phyloP scores from a whole-genome alignment of 2,113 vertebrate genomes.

The Paradoxurus hermaphroditus region DNA sequence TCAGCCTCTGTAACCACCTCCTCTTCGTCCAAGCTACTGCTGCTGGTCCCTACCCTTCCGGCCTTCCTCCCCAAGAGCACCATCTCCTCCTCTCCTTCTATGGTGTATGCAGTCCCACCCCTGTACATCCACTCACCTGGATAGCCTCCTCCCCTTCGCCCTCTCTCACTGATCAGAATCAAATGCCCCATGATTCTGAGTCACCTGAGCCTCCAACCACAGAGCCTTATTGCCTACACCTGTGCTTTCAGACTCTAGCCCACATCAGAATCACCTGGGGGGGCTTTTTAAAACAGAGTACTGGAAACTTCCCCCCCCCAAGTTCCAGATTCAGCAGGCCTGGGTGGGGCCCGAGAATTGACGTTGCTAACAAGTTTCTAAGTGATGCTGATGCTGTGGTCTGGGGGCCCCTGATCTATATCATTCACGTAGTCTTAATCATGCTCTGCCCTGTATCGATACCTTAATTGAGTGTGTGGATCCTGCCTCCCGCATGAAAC shows the following conservation, averaged over 20 bases:
- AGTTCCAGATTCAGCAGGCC: not conserved
- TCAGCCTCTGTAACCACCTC: not conserved
- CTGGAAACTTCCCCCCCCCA: too few relatives aligned
- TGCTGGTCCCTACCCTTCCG: not conserved
- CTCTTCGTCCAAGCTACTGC: too few relatives aligned
- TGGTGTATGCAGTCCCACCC: too few relatives aligned
- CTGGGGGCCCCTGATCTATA: not conserved
- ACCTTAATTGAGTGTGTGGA: not conserved
- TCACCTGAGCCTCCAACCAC: not conserved
- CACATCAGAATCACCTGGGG: not conserved
- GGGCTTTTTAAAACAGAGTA: not conserved
- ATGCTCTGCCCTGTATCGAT: not conserved
- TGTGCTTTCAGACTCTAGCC: not conserved
- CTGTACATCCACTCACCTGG: too few relatives aligned
- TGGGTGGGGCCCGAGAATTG: not conserved
- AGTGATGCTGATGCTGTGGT: not conserved
- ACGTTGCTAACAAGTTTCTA: not conserved
- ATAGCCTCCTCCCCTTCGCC: not conserved
- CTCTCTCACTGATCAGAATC: not conserved
- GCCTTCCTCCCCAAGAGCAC: not conserved
- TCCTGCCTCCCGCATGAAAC: not conserved
- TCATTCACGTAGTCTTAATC: not conserved
- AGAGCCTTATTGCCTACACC: not conserved
- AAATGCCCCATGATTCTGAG: not conserved
- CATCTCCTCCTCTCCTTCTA: too few relatives aligned